Evolutionary conservation across 2,888 invertebrate genomes (phyloP), one percentile per base, ranked within the genome.

Genomic region (Nomada fucata): DNA sequence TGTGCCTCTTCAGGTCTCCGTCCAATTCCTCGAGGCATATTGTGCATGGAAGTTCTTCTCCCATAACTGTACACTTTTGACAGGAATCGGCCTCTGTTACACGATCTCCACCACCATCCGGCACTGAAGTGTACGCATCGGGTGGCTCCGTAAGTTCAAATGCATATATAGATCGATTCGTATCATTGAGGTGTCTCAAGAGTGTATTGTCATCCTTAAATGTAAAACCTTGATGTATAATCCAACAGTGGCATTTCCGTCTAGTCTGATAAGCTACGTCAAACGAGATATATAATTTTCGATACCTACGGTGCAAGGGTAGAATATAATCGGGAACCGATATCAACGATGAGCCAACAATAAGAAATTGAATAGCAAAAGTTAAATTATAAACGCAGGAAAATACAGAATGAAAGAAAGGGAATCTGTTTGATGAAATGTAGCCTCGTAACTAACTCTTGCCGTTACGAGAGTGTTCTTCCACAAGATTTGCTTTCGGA

Each of bases 21-120:
- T 95, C 94, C 89, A 95, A 93, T 79, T 96, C 96, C 85, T 96
- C 96, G 63, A 96, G 92, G 86, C 96, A 96, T 83, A 96, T 96
- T 60, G 94, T 95, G 91, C 96, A 96, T 3, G 89, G 88, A 23
- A 91, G 90, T 79, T 93, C 93, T 50, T 93, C 93, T 42, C 91
- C 89, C n/a, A 89, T 86, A 57, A 83, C 80, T 2, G 89, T 87
- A 42, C 89, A 89, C 65, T 86, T 90, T 53, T 90, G 91, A 79
- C 89, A 90, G 26, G 85, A 77, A 47, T 92, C 91, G 20, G 86
- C 74, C 11, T 90, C 89, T 50, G 86, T 59, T 18, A 90, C 79
- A 26, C 89, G 87, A 81, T 93, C 92, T 5, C 86, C 89, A 29
- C 88, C 89, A 23, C 90, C 89, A 52, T 90, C 91, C 7, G 88